phyloP scores from a whole-genome alignment of 1,140 invertebrate genomes.

The Dolichoris vasculosae region DNA sequence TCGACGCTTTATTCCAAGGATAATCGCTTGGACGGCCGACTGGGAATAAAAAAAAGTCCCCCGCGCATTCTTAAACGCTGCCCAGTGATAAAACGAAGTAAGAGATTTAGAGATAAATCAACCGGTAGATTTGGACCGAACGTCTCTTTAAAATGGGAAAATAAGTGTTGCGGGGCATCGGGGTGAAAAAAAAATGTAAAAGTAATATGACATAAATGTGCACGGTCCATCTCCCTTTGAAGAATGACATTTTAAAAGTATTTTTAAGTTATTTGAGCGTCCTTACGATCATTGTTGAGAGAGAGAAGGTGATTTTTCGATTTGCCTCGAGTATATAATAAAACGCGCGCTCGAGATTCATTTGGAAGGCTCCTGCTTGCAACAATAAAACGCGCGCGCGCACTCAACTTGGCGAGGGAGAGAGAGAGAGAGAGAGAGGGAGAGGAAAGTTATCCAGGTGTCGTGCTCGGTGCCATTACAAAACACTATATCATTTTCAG shows the following conservation, averaged over 20 bases:
- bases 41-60: neutral
- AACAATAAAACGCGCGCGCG: slow-evolving; percentile 59
- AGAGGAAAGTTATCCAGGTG: slow-evolving; percentile 63
- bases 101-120: neutral
- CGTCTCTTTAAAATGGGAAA: neutral
- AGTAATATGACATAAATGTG: slow-evolving; percentile 28
- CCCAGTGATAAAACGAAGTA: neutral
- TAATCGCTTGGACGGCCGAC: too few relatives aligned
- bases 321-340: slow-evolving; percentile 51
- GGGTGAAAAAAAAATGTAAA: slow-evolving; percentile 6
- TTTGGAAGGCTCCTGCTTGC: slow-evolving; percentile 1
- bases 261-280: slow-evolving; percentile 63
- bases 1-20: too few relatives aligned
- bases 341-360: neutral
- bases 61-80: neutral
- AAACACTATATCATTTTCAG: slow-evolving; percentile 68
- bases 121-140: neutral
- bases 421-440: slow-evolving; percentile 29
- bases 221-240: neutral
- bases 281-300: slow-evolving; percentile 14
- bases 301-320: slow-evolving; percentile 33
- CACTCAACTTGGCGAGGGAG: neutral
- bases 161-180: neutral
- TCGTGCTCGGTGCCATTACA: slow-evolving; percentile 65
- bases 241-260: slow-evolving; percentile 61